Evolutionary conservation across 2,888 invertebrate species (phyloP).

Genomic region (Rhyacophila evoluta): DNA sequence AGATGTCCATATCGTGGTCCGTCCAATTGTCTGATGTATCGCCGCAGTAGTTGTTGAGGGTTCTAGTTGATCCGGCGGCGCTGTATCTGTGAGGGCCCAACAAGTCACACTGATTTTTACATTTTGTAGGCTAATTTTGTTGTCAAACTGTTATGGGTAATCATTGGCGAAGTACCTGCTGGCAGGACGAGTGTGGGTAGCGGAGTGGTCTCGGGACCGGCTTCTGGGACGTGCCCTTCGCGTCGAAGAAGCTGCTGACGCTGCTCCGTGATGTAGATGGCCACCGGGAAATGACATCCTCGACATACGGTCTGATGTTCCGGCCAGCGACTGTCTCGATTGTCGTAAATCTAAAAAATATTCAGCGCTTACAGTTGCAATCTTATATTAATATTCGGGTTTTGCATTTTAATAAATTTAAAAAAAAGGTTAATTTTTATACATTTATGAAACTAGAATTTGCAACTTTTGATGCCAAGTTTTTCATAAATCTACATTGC

Average conservation of each 20-base stretch:
- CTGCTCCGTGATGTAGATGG: slow-evolving; percentile 72
- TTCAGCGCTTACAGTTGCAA: too few species aligned
- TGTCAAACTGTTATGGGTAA: slow-evolving; percentile 28
- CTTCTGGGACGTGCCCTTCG: slow-evolving; percentile 80
- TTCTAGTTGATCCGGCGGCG: slow-evolving; percentile 84
- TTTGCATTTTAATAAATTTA: too few species aligned
- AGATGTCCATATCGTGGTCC: slow-evolving; percentile 95
- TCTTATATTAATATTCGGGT: too few species aligned
- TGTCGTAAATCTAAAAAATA: slow-evolving; percentile 85
- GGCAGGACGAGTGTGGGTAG: slow-evolving; percentile 72
- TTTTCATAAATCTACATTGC: too few species aligned
- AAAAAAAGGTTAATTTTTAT: too few species aligned
- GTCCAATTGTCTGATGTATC: slow-evolving; percentile 95
- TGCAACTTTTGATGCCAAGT: too few species aligned
- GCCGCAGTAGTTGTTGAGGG: slow-evolving; percentile 82
- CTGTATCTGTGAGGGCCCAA: slow-evolving; percentile 66
- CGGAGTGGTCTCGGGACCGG: slow-evolving; percentile 75
- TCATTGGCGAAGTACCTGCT: slow-evolving; percentile 72
- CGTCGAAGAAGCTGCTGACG: slow-evolving; percentile 67
- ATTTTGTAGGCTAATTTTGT: slow-evolving; percentile 43
- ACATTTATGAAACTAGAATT: too few species aligned
- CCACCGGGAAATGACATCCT: slow-evolving; percentile 79
- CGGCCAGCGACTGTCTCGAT: slow-evolving; percentile 87
- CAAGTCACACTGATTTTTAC: slow-evolving; percentile 55
- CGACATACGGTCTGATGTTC: slow-evolving; percentile 84